Evolutionary conservation across 2,888 invertebrate species (phyloP).

Genomic region (Aplocera efformata): DNA sequence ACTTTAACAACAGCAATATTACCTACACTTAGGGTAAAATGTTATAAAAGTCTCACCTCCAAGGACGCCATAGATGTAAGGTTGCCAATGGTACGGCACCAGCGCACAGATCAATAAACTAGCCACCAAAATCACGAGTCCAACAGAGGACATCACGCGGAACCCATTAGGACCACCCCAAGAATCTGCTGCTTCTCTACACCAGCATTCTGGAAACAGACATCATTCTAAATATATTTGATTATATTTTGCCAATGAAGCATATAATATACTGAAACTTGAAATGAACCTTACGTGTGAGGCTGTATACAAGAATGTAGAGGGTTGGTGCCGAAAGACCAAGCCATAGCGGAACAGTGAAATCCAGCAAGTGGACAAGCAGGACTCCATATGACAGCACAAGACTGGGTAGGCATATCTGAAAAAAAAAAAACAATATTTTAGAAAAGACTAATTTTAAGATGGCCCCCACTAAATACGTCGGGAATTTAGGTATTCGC

Average conservation of each 20-base stretch:
- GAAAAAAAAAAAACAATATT: constrained; percentile 27
- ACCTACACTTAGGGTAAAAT: background rate
- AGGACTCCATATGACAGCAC: constrained; percentile 67
- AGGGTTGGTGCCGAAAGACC: constrained; percentile 60
- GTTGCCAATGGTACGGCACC: constrained; percentile 50
- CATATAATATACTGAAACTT: too few relatives aligned
- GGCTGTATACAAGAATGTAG: constrained; percentile 56
- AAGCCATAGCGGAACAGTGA: constrained; percentile 58
- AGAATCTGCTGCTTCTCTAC: constrained; percentile 71
- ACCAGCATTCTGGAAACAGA: constrained; percentile 68
- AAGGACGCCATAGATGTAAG: constrained; percentile 58
- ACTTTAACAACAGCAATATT: too few relatives aligned
- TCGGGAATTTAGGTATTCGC: too few relatives aligned
- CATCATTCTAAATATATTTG: background rate
- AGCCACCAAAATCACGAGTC: constrained; percentile 50
- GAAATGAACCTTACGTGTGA: constrained; percentile 64
- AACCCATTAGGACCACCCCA: constrained; percentile 66
- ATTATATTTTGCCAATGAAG: too few relatives aligned
- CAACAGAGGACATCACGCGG: constrained; percentile 59
- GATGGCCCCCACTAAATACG: too few relatives aligned
- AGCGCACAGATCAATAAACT: constrained; percentile 57
- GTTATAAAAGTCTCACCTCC: constrained; percentile 44
- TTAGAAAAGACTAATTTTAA: background rate
- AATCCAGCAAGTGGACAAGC: constrained; percentile 51
- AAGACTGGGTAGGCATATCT: constrained; percentile 66